Evolutionary conservation across 2,888 invertebrate genomes (phyloP).

Genomic region (Eupithecia centaureata): DNA sequence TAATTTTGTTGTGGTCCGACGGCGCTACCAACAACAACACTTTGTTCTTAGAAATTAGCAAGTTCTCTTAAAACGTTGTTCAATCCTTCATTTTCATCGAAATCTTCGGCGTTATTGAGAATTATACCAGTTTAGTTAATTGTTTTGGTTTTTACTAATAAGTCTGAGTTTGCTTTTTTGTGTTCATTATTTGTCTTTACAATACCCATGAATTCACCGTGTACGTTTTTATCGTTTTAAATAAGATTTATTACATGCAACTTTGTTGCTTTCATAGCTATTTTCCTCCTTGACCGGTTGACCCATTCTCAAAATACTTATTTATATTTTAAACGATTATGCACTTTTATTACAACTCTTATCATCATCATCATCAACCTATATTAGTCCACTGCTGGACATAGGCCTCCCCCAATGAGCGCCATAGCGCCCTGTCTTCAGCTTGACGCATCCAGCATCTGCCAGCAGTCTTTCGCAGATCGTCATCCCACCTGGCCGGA

Average conservation of each 20-base stretch:
- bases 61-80: constrained; percentile 64
- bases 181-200: background rate
- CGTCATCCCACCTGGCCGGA: too few relatives aligned
- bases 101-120: constrained; percentile 44
- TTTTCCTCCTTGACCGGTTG: constrained; percentile 31
- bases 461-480: too few relatives aligned
- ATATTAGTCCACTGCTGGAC: too few relatives aligned
- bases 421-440: too few relatives aligned
- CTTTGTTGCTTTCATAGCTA: constrained; percentile 25
- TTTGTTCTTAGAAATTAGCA: constrained; percentile 73
- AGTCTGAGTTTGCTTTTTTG: background rate
- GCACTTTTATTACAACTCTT: background rate
- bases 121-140: constrained; percentile 30
- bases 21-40: constrained; percentile 52
- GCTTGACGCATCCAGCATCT: too few relatives aligned
- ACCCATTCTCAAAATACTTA: background rate
- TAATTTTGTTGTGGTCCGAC: constrained; percentile 49
- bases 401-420: too few relatives aligned
- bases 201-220: background rate
- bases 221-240: background rate
- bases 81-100: constrained; percentile 60
- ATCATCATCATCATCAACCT: too few relatives aligned
- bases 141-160: background rate
- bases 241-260: constrained; percentile 18
- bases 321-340: background rate